Evolutionary conservation across 2,797 vertebrate species (phyloP), one percentile per base, ranked within the genome.

Genomic region (Sternotherus odoratus): DNA sequence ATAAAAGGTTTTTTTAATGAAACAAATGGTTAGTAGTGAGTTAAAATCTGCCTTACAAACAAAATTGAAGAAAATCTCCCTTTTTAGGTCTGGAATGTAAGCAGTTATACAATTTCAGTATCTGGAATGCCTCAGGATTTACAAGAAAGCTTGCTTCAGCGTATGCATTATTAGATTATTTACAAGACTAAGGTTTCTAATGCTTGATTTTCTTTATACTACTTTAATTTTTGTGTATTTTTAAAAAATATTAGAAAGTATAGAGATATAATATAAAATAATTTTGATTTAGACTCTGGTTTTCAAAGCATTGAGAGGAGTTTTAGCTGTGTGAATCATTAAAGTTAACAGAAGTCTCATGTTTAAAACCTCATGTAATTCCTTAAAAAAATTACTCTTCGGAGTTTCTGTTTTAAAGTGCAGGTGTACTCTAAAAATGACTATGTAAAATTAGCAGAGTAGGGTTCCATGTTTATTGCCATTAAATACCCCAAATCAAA

Each of bases 81-180:
- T 91, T 95, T 96, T 96, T 95, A 95, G 90, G 87, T 85, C 54
- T 95, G 92, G 92, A 97, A 95, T 97, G 90, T 94, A 93, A 95
- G 80, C 78, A 92, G 90, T 89, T 97, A 88, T 15, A 94, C 90
- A 95, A 95, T 97, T 96, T 94, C 53, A 77, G 88, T 88, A 72
- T 97, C 95, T 97, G 97, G 92, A 96, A 96, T 95, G 88, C 86
- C 79, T 95, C 88, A 90, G 89, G 77, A 90, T 96, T 97, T 97
- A 95, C 79, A 96, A 87, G 86, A 66, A 82, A 93, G 49, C 82
- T 96, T 89, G 94, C 53, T 33, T 94, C 49, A 94, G 91, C 48
- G 77, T 95, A 75, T 75, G n/a, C 96, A 91, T 87, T 95, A 36
- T 89, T 72, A 91, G 92, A 87, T 94, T 95, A 88, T 83, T 94